Evolutionary conservation across 2,797 vertebrate species (phyloP).

Genomic region (Neopelma chrysocephalum): DNA sequence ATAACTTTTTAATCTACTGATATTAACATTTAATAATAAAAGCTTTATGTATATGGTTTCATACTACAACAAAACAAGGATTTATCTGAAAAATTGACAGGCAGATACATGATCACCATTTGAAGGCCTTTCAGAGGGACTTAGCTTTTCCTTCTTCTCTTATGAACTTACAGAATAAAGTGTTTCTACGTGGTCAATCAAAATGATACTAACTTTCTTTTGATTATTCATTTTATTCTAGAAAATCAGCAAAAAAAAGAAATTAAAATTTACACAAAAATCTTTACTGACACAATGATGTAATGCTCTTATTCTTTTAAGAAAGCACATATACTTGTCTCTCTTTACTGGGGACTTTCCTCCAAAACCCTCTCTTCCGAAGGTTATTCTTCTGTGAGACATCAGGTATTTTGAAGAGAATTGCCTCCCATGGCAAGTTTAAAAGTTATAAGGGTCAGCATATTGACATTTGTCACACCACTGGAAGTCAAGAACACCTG

Average conservation of each 20-base stretch:
- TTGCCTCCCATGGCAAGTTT: neutral
- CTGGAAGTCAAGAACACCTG: neutral
- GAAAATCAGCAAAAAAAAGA: neutral
- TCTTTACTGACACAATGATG: neutral
- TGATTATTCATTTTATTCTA: neutral
- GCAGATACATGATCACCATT: neutral
- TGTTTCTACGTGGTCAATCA: neutral
- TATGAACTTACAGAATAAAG: neutral
- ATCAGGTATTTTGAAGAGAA: neutral
- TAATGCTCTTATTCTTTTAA: neutral
- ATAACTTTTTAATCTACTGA: neutral
- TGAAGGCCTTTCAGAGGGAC: neutral
- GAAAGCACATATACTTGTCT: neutral
- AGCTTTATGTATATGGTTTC: neutral
- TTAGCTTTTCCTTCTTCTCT: neutral
- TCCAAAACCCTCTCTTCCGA: neutral
- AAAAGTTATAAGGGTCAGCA: neutral
- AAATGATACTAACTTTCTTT: neutral
- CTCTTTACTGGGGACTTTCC: neutral
- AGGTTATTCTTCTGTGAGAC: neutral
- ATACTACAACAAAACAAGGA: neutral
- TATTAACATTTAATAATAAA: neutral
- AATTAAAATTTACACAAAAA: neutral
- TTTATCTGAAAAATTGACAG: neutral
- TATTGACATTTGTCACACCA: neutral